phyloP scores from a whole-genome alignment of 2,888 invertebrate genomes.

The Pristionchus entomophagus region DNA sequence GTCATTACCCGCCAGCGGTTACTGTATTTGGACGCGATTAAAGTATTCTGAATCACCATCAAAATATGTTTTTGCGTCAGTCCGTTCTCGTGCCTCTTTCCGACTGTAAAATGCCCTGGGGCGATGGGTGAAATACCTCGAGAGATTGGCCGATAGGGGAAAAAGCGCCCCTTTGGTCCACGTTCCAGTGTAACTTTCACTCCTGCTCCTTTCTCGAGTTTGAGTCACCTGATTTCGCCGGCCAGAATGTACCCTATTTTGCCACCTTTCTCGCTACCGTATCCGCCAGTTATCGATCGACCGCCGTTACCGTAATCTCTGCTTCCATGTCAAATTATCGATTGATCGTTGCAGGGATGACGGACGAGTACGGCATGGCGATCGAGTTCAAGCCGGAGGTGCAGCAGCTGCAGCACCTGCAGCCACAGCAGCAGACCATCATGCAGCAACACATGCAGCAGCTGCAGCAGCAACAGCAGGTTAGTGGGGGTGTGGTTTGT shows the following conservation, averaged over 20 bases:
- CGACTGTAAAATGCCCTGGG: conserved; percentile 34
- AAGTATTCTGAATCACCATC: conserved; percentile 17
- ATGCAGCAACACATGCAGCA: background rate
- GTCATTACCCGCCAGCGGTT: background rate
- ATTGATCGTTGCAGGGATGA: conserved; percentile 26
- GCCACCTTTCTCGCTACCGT: background rate
- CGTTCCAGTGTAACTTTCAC: conserved; percentile 14
- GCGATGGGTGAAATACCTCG: background rate
- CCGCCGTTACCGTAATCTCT: background rate
- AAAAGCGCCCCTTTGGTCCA: background rate
- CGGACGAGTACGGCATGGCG: conserved; percentile 47
- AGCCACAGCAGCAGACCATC: background rate
- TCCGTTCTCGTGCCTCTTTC: background rate
- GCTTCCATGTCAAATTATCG: background rate
- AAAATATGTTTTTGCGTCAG: background rate
- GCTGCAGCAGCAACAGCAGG: conserved; percentile 14
- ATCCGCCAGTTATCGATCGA: background rate
- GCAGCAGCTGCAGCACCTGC: conserved; percentile 17
- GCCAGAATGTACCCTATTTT: background rate
- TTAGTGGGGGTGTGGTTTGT: no score
- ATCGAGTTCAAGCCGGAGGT: conserved; percentile 43
- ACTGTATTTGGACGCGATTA: no score
- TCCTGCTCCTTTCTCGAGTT: background rate
- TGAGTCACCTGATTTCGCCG: background rate
- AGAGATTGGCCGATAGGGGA: conserved; percentile 30